These are phyloP conservation scores for Pycnomerus fuliginosus DNA, from an alignment of 2,888 invertebrate species.

Conservation along the genomic window DNA sequence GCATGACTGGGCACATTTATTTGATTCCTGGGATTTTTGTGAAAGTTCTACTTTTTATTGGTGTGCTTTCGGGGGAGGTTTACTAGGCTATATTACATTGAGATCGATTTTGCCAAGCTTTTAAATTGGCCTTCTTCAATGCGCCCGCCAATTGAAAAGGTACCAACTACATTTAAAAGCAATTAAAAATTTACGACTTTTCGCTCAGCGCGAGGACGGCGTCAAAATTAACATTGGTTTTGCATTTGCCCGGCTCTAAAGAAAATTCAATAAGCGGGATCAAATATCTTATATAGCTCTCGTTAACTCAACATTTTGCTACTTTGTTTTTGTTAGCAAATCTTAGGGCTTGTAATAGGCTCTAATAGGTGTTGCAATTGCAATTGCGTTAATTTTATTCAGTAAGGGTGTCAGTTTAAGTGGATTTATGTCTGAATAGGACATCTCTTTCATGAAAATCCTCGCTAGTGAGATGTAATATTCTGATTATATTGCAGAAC, in stretches of 20 bases:
- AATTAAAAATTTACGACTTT: conserved; percentile 33
- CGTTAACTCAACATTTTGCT: no score
- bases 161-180: conserved; percentile 33
- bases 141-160: conserved; percentile 25
- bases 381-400: no score
- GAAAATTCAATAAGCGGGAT: conserved; percentile 14
- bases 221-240: conserved; percentile 32
- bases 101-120: conserved; percentile 30
- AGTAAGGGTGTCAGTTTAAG: no score
- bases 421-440: no score
- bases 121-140: conserved; percentile 34
- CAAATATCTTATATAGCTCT: no score
- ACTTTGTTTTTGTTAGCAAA: no score
- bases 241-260: conserved; percentile 25
- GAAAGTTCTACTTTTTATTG: conserved; percentile 29
- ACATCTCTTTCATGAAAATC: no score
- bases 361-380: no score
- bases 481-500: no score
- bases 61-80: conserved; percentile 14
- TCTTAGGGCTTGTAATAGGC: no score
- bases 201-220: not conserved
- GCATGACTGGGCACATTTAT: conserved; percentile 42
- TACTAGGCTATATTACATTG: conserved; percentile 24
- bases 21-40: conserved; percentile 39
- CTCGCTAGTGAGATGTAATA: no score